These are phyloP conservation scores for Drosophila albomicans DNA, from an alignment of 1,140 invertebrate genomes.

Conservation along the genomic window DNA sequence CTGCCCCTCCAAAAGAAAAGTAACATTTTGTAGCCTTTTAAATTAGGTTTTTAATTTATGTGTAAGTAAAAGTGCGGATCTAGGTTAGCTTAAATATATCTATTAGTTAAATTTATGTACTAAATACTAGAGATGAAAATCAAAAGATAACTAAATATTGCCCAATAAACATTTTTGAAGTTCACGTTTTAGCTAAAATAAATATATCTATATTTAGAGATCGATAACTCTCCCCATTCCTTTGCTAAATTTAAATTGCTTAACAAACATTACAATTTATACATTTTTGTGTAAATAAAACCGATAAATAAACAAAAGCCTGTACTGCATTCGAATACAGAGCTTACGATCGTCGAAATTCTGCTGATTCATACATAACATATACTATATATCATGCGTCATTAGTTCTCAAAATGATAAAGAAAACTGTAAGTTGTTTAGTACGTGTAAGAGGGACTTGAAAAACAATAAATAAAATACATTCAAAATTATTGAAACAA, in stretches of 20 bases:
- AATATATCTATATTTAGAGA: slow-evolving; percentile 63
- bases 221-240: slow-evolving; percentile 18
- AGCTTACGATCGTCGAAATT: slow-evolving; percentile 36
- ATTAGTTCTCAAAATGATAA: slow-evolving; percentile 35
- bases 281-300: slow-evolving; percentile 64
- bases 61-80: slow-evolving; percentile 43
- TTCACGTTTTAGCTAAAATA: slow-evolving; percentile 53
- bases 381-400: slow-evolving; percentile 13
- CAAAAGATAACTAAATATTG: slow-evolving; percentile 38
- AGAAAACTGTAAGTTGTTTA: slow-evolving; percentile 53
- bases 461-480: slow-evolving; percentile 62
- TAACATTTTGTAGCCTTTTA: slow-evolving; percentile 60
- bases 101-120: slow-evolving; percentile 63
- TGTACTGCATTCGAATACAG: slow-evolving; percentile 21
- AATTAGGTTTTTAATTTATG: slow-evolving; percentile 64
- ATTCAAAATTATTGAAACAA: slow-evolving; percentile 50
- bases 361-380: slow-evolving; percentile 33
- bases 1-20: slow-evolving; percentile 24
- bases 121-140: slow-evolving; percentile 55
- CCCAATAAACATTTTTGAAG: slow-evolving; percentile 39
- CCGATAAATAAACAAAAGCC: slow-evolving; percentile 17
- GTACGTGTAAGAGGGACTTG: slow-evolving; percentile 57
- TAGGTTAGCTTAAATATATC: slow-evolving; percentile 62
- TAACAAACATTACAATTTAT: slow-evolving; percentile 41
- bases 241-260: slow-evolving; percentile 56